These are phyloP conservation scores for Beroe forskalii DNA, from an alignment of 37 sponge, comb jelly and placozoan genomes.

Conservation along the genomic window DNA sequence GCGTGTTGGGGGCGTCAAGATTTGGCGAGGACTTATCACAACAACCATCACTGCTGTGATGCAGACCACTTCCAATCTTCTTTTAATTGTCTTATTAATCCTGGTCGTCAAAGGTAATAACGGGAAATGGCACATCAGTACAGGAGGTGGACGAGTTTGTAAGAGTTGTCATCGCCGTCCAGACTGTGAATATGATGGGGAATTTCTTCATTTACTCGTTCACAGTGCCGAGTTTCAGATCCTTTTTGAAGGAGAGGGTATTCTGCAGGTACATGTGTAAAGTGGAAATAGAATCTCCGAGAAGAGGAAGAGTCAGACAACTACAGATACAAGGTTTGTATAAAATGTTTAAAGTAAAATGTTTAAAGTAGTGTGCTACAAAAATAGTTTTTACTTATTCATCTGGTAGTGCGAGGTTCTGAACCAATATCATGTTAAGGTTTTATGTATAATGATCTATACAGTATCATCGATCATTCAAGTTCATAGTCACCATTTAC, in stretches of 20 bases:
- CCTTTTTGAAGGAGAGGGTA: not conserved
- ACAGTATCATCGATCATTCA: too few relatives aligned
- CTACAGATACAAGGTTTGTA: not conserved
- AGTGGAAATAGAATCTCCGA: not conserved
- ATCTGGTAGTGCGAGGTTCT: too few relatives aligned
- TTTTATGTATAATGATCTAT: too few relatives aligned
- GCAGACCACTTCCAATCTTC: not conserved
- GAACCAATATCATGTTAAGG: too few relatives aligned
- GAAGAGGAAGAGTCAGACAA: not conserved
- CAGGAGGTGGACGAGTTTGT: not conserved
- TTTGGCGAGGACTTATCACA: not conserved
- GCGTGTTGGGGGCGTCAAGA: not conserved
- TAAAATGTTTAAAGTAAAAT: too few relatives aligned
- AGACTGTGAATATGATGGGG: not conserved
- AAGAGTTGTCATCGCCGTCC: not conserved
- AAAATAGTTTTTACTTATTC: too few relatives aligned
- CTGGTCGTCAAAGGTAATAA: too few relatives aligned
- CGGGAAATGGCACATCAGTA: not conserved
- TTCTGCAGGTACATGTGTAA: not conserved
- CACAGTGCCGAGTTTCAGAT: not conserved
- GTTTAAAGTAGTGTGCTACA: too few relatives aligned
- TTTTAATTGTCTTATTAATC: not conserved
- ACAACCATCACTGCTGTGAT: not conserved
- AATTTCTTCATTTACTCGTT: not conserved
- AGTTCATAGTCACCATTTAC: too few relatives aligned